Conservation (phyloP, 1,140 invertebrate genomes). For the Cepaea nemoralis region DNA sequence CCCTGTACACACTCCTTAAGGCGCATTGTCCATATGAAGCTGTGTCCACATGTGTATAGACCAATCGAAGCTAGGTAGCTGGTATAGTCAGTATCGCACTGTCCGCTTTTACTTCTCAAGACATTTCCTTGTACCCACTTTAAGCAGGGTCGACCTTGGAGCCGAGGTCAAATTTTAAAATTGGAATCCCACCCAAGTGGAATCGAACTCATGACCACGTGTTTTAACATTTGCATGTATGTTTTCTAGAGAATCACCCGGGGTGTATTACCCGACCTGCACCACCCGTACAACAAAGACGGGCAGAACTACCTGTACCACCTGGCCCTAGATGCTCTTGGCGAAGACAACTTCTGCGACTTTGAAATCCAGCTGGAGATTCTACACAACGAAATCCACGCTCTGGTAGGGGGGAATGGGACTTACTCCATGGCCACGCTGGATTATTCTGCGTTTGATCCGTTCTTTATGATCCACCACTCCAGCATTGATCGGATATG, state of each 20-base stretch:
- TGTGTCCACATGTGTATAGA: too few species aligned
- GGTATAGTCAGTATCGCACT: too few species aligned
- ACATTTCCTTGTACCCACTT: too few species aligned
- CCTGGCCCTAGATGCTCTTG: constrained; percentile 40
- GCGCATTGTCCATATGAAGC: too few species aligned
- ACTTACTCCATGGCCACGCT: constrained; percentile 46
- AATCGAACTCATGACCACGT: too few species aligned
- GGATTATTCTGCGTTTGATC: constrained; percentile 52
- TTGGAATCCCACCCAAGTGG: too few species aligned
- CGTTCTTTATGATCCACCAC: constrained; percentile 50
- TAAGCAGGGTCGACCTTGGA: too few species aligned
- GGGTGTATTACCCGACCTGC: constrained; percentile 21
- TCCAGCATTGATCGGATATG: constrained; percentile 50
- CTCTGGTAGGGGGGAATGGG: constrained; percentile 39
- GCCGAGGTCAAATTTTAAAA: too few species aligned
- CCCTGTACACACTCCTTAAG: too few species aligned
- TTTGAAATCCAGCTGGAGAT: constrained; percentile 51
- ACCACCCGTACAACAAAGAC: neutral
- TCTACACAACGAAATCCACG: constrained; percentile 51
- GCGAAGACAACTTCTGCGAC: constrained; percentile 46
- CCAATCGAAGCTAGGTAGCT: too few species aligned
- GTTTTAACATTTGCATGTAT: too few species aligned
- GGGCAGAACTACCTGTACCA: constrained; percentile 26
- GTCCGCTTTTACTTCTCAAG: too few species aligned
- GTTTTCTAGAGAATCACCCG: constrained; percentile 8